phyloP scores from a whole-genome alignment of 1,140 invertebrate species.

The Bathynomus jamesi region DNA sequence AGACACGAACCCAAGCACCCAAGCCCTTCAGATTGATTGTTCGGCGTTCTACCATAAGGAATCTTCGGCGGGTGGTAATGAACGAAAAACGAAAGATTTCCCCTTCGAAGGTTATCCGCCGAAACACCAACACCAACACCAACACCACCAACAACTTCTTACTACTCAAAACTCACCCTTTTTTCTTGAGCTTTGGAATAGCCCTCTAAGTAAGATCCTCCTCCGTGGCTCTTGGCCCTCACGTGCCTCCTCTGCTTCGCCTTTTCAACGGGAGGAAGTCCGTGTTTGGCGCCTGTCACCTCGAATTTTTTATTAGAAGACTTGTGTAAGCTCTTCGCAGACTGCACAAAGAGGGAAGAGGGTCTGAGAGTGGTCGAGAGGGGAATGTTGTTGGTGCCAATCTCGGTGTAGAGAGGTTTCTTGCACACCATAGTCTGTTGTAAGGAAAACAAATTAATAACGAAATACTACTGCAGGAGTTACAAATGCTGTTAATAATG shows the following conservation, averaged over 20 bases:
- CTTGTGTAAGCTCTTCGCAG: not conserved
- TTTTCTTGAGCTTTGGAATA: conserved; percentile 8
- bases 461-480: too few species aligned
- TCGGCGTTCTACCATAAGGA: too few species aligned
- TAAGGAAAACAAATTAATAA: not conserved
- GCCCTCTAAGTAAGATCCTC: conserved; percentile 8
- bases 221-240: conserved; percentile 32
- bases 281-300: not conserved
- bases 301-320: not conserved
- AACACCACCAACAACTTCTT: too few species aligned
- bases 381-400: conserved; percentile 35
- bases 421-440: not conserved
- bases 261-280: conserved; percentile 7
- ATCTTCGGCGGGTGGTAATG: too few species aligned
- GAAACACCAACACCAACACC: too few species aligned
- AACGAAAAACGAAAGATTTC: too few species aligned
- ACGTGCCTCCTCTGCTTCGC: conserved; percentile 18
- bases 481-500: too few species aligned
- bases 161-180: not conserved
- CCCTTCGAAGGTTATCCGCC: too few species aligned
- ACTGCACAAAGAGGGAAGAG: conserved; percentile 23
- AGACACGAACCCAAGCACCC: too few species aligned
- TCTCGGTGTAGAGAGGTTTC: conserved; percentile 30
- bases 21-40: too few species aligned
- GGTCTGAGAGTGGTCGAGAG: conserved; percentile 30